Evolutionary conservation across 2,888 invertebrate species (phyloP).

Genomic region (Eupithecia vulgata): DNA sequence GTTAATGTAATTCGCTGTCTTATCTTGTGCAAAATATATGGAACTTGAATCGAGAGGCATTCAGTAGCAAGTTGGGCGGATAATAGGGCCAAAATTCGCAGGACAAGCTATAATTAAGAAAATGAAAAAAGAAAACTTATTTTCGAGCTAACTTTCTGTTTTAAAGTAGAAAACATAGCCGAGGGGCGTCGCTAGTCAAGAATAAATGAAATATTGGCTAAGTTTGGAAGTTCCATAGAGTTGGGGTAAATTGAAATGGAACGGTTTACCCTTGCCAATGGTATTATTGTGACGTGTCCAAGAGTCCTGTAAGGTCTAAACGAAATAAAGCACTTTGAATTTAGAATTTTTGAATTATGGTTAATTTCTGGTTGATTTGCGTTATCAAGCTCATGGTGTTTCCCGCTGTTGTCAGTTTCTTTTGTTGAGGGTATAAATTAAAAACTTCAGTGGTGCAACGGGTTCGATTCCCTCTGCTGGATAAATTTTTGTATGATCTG

Average conservation of each 20-base stretch:
- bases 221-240: slow-evolving; percentile 38
- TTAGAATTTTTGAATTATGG: no score
- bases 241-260: slow-evolving; percentile 1
- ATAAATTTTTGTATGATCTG: no score
- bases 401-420: background rate
- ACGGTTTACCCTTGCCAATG: background rate
- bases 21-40: background rate
- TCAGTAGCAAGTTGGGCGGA: background rate
- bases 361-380: background rate
- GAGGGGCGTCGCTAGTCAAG: slow-evolving; percentile 24
- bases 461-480: no score
- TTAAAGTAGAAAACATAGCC: slow-evolving; percentile 18
- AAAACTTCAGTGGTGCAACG: background rate
- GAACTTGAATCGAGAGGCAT: background rate
- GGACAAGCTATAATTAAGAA: background rate
- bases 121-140: background rate
- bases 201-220: slow-evolving; percentile 46
- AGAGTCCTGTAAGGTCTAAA: no score
- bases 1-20: no score
- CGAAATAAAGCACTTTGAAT: no score
- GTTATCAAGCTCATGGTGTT: background rate
- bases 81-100: background rate
- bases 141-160: background rate
- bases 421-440: background rate
- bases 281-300: no score